A percentile compares a stretch with the other conserved stretches of the same genome.
These are phyloP conservation scores for Nycticebus coucang DNA, from an alignment of 2,113 vertebrate species.

Conservation along the genomic window DNA sequence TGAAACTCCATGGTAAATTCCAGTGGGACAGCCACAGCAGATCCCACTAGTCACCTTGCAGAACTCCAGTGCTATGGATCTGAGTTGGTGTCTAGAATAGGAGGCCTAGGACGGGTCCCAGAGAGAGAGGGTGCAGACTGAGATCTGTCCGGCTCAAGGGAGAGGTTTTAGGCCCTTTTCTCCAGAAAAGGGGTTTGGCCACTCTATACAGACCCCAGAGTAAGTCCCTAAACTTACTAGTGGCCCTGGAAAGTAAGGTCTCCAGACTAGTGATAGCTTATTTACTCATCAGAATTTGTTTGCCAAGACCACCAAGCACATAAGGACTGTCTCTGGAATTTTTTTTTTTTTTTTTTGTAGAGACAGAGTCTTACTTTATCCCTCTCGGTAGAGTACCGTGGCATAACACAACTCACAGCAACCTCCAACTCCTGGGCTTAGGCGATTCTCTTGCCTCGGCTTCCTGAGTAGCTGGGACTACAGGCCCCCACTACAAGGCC, in stretches of 20 bases:
- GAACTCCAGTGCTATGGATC: background rate
- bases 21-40: background rate
- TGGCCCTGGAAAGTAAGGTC: background rate
- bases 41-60: background rate
- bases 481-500: no score
- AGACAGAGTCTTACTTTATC: no score
- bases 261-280: background rate
- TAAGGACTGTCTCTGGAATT: background rate
- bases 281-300: background rate
- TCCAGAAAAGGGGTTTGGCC: background rate
- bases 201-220: background rate
- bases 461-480: no score
- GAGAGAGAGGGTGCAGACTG: background rate
- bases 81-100: background rate
- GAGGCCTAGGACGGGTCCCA: background rate
- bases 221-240: background rate
- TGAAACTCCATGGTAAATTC: background rate
- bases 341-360: no score
- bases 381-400: no score
- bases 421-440: no score
- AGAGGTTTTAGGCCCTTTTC: background rate
- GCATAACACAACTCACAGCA: no score
- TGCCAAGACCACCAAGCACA: background rate
- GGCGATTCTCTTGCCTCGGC: no score
- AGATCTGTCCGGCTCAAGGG: background rate